These are phyloP conservation scores for Tetragnatha versicolor DNA, from an alignment of 1,140 invertebrate species.

Conservation along the genomic window DNA sequence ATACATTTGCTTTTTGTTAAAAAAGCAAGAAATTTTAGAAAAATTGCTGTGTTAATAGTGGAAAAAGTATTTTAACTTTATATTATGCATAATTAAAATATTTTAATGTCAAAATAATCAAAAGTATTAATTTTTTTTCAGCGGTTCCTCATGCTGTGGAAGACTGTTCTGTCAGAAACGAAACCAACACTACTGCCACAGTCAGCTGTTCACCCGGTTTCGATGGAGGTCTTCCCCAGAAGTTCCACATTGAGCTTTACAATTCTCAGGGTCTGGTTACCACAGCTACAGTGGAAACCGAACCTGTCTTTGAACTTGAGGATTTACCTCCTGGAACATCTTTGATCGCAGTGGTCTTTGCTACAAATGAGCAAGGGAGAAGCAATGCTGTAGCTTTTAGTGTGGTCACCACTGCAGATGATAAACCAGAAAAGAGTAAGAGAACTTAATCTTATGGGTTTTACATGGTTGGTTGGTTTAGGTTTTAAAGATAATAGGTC, in stretches of 20 bases:
- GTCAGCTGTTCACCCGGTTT: constrained; percentile 79
- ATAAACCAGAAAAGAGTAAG: background rate
- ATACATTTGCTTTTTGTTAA: no score
- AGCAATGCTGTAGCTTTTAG: constrained; percentile 50
- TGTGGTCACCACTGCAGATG: constrained; percentile 7
- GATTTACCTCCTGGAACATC: constrained; percentile 27
- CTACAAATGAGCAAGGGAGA: constrained; percentile 20
- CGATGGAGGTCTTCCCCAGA: constrained; percentile 81
- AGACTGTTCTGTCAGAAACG: constrained; percentile 36
- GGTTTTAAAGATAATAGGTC: no score
- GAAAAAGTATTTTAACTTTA: background rate
- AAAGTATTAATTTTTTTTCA: background rate
- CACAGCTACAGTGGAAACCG: constrained; percentile 1
- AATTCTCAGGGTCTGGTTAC: constrained; percentile 17
- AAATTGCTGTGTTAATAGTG: no score
- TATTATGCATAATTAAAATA: background rate
- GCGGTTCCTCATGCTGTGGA: constrained; percentile 42
- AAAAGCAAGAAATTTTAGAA: no score
- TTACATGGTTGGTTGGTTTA: no score
- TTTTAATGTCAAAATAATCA: no score
- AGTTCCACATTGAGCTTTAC: constrained; percentile 81
- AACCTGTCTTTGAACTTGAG: constrained; percentile 16
- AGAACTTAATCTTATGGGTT: background rate
- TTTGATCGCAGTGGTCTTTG: constrained; percentile 48
- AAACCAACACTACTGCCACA: constrained; percentile 41